phyloP scores from a whole-genome alignment of 2,888 invertebrate species.

The Choristoneura rosaceana region DNA sequence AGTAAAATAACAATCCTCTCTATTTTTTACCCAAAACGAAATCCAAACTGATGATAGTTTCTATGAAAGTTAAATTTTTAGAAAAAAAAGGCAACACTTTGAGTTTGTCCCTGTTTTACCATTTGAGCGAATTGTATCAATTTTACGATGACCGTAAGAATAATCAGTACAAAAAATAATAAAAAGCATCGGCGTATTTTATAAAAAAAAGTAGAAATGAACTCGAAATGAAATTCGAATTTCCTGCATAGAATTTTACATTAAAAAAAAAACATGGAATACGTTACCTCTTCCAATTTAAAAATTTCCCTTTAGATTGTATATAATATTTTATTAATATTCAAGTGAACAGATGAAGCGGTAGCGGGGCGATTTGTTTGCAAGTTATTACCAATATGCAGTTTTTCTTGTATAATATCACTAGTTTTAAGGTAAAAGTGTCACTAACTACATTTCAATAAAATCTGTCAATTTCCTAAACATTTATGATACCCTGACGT shows the following conservation, averaged over 20 bases:
- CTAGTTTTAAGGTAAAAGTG: no score
- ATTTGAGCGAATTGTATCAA: background rate
- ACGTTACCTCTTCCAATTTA: conserved; percentile 23
- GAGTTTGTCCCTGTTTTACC: background rate
- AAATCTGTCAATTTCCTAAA: no score
- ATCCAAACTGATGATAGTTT: no score
- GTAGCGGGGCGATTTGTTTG: background rate
- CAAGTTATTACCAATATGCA: no score
- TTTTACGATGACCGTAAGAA: no score
- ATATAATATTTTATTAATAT: conserved; percentile 31
- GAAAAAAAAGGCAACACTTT: background rate
- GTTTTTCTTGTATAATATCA: no score
- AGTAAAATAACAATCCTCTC: background rate
- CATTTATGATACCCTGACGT: no score
- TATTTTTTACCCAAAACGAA: no score
- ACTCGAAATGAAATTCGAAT: background rate
- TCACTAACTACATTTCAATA: no score
- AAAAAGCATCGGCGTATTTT: background rate
- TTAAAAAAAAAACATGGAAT: background rate
- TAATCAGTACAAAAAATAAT: background rate
- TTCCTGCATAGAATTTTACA: background rate
- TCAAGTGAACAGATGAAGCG: background rate
- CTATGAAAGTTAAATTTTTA: no score
- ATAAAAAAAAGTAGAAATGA: background rate
- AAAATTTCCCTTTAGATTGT: conserved; percentile 26